Conservation (phyloP, 2,113 vertebrate genomes). For the Campylorhamphus procurvoides region DNA sequence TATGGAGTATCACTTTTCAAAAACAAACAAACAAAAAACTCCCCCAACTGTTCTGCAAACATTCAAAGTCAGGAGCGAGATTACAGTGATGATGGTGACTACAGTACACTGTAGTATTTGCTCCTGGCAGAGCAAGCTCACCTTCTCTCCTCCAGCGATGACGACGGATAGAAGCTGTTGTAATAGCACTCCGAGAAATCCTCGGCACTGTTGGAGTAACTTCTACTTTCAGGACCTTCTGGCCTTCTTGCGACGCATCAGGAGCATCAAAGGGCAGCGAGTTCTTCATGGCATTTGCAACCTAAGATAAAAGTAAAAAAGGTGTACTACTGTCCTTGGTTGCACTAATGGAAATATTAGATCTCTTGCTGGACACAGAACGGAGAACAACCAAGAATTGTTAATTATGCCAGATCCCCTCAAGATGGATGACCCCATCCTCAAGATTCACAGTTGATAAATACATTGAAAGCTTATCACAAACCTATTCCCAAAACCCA, state of each 20-base stretch:
- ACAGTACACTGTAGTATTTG: neutral
- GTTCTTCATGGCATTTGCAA: slow-evolving; percentile 97
- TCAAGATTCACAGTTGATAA: neutral
- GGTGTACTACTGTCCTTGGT: neutral
- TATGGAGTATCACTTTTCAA: neutral
- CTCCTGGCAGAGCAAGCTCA: slow-evolving; percentile 43
- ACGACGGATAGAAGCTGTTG: slow-evolving; percentile 95
- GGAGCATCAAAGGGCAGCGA: slow-evolving; percentile 92
- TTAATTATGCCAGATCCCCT: neutral
- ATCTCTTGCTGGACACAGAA: neutral
- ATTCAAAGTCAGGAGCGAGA: slow-evolving; percentile 35
- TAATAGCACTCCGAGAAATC: slow-evolving; percentile 94
- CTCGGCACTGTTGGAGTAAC: slow-evolving; percentile 93
- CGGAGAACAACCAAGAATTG: neutral
- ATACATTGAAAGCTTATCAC: neutral
- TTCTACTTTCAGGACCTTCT: slow-evolving; percentile 95
- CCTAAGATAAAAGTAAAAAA: slow-evolving; percentile 74
- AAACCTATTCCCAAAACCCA: neutral
- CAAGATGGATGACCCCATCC: neutral
- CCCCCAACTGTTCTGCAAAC: neutral
- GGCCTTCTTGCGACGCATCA: slow-evolving; percentile 83
- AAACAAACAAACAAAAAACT: slow-evolving; percentile 6
- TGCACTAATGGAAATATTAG: neutral
- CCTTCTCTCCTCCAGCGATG: slow-evolving; percentile 98
- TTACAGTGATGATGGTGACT: slow-evolving; percentile 28